Evolutionary conservation across 1,140 invertebrate genomes (phyloP).

Genomic region (Euschistus heros): DNA sequence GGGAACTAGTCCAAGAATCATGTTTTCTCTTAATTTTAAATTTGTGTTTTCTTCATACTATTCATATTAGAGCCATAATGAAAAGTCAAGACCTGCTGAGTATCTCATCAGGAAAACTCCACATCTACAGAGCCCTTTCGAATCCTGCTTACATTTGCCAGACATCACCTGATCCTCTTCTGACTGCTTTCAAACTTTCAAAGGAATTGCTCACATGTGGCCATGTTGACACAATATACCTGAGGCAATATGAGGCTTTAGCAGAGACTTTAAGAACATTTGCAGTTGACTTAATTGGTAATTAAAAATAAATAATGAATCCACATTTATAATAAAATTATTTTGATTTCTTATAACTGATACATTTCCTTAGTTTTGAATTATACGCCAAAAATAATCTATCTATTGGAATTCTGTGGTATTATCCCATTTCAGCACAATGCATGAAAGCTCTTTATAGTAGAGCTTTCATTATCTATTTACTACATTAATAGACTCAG

Average conservation of each 20-base stretch:
- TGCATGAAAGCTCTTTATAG: too few species aligned
- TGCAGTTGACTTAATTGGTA: conserved; percentile 48
- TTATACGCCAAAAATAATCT: too few species aligned
- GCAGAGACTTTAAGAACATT: conserved; percentile 45
- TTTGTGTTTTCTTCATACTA: too few species aligned
- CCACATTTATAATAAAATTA: too few species aligned
- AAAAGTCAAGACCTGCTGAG: conserved; percentile 39
- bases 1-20: too few species aligned
- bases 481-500: too few species aligned
- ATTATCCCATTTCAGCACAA: too few species aligned
- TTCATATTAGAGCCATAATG: conserved; percentile 30
- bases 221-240: conserved; percentile 43
- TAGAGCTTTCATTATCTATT: too few species aligned
- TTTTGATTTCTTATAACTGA: too few species aligned
- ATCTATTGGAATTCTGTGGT: too few species aligned
- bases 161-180: conserved; percentile 50
- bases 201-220: conserved; percentile 42
- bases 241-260: conserved; percentile 44
- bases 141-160: conserved; percentile 57
- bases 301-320: not conserved
- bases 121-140: conserved; percentile 46
- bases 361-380: too few species aligned
- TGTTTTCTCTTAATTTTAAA: too few species aligned
- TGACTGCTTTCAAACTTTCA: conserved; percentile 49
- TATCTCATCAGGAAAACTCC: conserved; percentile 40